A percentile compares a stretch with the other conserved stretches of the same genome.
phyloP scores from a whole-genome alignment of 2,797 vertebrate species.

The Cossypha dichroa region DNA sequence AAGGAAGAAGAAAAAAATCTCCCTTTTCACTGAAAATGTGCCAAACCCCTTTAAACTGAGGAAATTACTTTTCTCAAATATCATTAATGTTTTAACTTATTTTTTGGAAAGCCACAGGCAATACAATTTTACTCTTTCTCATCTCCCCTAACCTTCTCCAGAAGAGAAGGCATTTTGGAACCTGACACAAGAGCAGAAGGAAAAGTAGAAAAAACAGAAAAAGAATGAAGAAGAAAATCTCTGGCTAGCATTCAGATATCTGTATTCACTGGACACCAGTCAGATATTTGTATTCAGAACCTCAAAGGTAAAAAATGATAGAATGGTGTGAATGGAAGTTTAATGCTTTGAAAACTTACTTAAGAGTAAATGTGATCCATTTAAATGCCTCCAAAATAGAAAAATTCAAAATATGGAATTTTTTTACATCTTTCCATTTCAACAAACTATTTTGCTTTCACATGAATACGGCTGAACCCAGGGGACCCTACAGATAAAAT shows the following conservation, averaged over 20 bases:
- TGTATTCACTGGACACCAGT: neutral
- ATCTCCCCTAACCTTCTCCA: neutral
- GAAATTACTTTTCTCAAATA: slow-evolving; percentile 28
- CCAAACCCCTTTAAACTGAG: neutral
- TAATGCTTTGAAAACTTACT: slow-evolving; percentile 39
- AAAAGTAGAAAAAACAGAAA: neutral
- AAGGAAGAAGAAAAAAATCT: neutral
- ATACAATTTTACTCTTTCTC: neutral
- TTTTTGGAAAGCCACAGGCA: neutral
- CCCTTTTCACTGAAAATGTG: neutral
- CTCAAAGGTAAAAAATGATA: neutral
- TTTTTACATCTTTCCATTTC: neutral
- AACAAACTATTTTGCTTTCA: neutral
- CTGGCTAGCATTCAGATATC: neutral
- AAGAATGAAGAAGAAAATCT: neutral
- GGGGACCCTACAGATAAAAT: neutral
- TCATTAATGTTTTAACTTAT: slow-evolving; percentile 1
- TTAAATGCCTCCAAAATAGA: slow-evolving; percentile 9
- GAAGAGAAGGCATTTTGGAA: neutral
- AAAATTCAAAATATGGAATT: neutral
- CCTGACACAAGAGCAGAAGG: neutral
- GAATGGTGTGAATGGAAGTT: slow-evolving; percentile 33
- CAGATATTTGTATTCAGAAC: slow-evolving; percentile 1
- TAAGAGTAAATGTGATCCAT: neutral
- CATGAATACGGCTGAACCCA: neutral